A percentile compares a stretch with the other conserved stretches of the same genome.
These are phyloP conservation scores for Tethya wilhelma DNA, from an alignment of 37 sponge, comb jelly and placozoan genomes.

Conservation along the genomic window DNA sequence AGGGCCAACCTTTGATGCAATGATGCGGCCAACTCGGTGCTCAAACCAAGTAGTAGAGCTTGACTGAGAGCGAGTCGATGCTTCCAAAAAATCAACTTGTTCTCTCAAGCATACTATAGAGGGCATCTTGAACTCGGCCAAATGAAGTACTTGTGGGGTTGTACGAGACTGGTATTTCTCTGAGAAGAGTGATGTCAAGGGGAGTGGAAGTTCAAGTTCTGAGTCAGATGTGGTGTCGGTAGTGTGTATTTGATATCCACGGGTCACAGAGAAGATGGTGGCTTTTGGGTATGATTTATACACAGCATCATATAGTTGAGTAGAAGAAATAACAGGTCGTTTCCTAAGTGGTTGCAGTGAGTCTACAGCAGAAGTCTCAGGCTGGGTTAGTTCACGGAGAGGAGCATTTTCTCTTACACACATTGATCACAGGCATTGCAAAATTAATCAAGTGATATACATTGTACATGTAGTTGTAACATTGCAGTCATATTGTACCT, in stretches of 20 bases:
- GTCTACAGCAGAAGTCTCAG: too few relatives aligned
- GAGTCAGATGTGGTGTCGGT: not conserved
- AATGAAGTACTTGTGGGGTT: not conserved
- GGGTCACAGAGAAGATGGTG: not conserved
- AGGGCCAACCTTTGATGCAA: not conserved
- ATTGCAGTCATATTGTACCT: not conserved
- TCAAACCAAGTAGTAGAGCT: not conserved
- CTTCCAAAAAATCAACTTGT: constrained; percentile 7
- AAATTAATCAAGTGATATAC: too few relatives aligned
- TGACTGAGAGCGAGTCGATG: not conserved
- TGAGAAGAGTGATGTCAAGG: not conserved
- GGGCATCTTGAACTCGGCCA: not conserved
- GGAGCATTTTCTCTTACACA: not conserved
- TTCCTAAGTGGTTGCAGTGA: not conserved
- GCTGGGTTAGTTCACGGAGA: not conserved
- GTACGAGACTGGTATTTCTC: not conserved
- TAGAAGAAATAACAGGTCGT: not conserved
- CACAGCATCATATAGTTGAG: not conserved
- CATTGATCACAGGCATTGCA: not conserved
- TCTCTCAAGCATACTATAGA: not conserved
- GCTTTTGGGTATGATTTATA: not conserved
- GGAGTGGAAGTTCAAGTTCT: constrained; percentile 15
- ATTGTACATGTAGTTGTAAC: too few relatives aligned
- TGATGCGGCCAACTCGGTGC: not conserved
- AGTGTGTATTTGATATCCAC: not conserved